Conservation (phyloP, 2,888 invertebrate species). For the Dynastes tityus region DNA sequence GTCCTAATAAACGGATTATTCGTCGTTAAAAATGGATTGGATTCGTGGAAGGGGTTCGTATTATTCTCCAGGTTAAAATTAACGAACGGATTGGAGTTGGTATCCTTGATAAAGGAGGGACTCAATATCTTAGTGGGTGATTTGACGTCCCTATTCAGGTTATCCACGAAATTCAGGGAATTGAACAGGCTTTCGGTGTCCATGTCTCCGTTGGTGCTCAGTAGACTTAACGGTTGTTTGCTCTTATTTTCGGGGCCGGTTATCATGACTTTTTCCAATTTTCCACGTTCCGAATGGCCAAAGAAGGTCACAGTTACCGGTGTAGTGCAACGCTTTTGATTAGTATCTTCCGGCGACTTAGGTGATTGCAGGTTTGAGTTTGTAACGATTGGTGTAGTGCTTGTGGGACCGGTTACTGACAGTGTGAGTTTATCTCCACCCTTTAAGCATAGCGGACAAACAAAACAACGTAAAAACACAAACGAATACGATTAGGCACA, state of each 20-base stretch:
- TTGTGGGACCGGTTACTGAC: constrained; percentile 74
- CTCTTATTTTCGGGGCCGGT: constrained; percentile 56
- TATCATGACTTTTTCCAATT: constrained; percentile 66
- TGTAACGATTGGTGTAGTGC: constrained; percentile 53
- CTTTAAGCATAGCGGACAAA: constrained; percentile 65
- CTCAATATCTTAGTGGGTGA: constrained; percentile 42
- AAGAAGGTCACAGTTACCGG: constrained; percentile 79
- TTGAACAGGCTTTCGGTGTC: constrained; percentile 53
- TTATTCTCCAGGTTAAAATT: constrained; percentile 62
- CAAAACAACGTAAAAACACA: constrained; percentile 55
- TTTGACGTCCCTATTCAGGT: constrained; percentile 48
- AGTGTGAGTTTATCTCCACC: constrained; percentile 82
- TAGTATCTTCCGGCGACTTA: constrained; percentile 58
- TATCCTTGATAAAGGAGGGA: constrained; percentile 37
- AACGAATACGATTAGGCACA: constrained; percentile 40
- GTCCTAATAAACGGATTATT: constrained; percentile 66
- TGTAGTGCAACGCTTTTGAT: constrained; percentile 67
- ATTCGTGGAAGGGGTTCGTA: constrained; percentile 72
- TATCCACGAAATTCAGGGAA: constrained; percentile 56
- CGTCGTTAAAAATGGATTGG: constrained; percentile 68
- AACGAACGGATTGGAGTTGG: constrained; percentile 64
- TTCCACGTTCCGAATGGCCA: constrained; percentile 67
- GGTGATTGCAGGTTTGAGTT: constrained; percentile 58
- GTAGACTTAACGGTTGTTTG: constrained; percentile 59
- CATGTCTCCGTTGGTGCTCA: constrained; percentile 54